Base-by-base conservation (phyloP, 2,797 vertebrate genomes). In the Propithecus perrieri region DNA sequence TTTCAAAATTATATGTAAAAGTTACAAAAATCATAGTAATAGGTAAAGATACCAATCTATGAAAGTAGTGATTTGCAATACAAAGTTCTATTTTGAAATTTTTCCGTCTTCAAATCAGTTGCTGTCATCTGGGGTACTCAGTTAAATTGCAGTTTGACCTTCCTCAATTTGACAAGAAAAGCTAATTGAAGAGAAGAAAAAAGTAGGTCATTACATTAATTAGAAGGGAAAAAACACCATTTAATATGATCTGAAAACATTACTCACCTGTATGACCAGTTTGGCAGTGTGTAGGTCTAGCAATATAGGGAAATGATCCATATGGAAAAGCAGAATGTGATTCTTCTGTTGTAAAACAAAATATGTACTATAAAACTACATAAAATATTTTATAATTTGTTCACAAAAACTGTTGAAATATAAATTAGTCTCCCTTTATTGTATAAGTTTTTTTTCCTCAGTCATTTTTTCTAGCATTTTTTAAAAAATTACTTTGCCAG, bases 141-240 rank as follows among this genome's bases (percentile, higher is more conserved):
- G 96, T 97, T 91, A 96, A 93, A 89, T 5, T 81, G 95, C 0
- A 94, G 97, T 92, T 78, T 97, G 97, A 98, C 98, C 97, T 99
- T 99, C 97, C 99, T 99, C 97, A 99, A 98, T 97, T 99, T 99
- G 94, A 99, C 98, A 98, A 99, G 99, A 98, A 99, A 99, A 1
- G 99, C 99, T 99, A 98, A 95, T 98, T 98, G 94, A 88, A 94
- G 69, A 91, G 53, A 78, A 81, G 83, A 74, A 97, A 97, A 84
- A 98, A 90, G 89, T 85, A 74, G 85, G 57, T 97, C 92, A 98
- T 91, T 96, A 75, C 33, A 96, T 97, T 80, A 97, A 96, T 92
- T 92, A 85, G 24, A 75, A 95, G 96, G 7, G 9, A 35, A 95
- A 72, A 93, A 26, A 89, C 18, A 93, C 7, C 18, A 78, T 53